Base-by-base conservation (phyloP, 1,140 invertebrate species). In the Zaprionus ornatus region DNA sequence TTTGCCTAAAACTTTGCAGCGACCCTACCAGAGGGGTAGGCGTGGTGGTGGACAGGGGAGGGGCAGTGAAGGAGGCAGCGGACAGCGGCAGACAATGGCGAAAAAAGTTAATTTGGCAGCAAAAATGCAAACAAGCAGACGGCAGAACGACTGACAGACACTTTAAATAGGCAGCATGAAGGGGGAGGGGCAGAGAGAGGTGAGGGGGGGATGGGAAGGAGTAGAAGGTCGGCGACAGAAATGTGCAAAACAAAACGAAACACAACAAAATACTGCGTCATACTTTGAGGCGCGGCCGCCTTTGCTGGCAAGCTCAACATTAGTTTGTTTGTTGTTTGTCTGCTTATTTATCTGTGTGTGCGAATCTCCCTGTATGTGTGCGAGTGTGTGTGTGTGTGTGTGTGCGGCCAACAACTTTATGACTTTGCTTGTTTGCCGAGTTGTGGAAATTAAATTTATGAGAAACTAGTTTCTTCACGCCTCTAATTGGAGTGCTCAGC, bases 61-160 rank as follows among this genome's bases (percentile, higher is more conserved):
- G 25, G 19, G 13, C 15, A 42, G 4, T 9, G 21, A 35, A 15
- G n/a, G 23, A 37, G 21, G 29, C 55, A 52, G 45, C 64, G 40
- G 40, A 70, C 17, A 42, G 35, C 21, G 21, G 59, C 57, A 85
- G 79, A 87, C 77, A 88, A 87, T 88, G 70, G 83, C 77, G 80
- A 87, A 87, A 87, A 87, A 88, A 88, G 80, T 88, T 88, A 88
- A 88, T 87, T 87, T 87, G 84, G 84, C 84, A 87, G 78, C 80
- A 67, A 80, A 88, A 88, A 88, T 83, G 77, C 84, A 88, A 87
- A 88, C 83, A 88, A 87, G 68, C 77, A 80, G 79, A 69, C 82
- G 71, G 79, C 66, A 61, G 50, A 55, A 54, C 40, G 32, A 25
- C 60, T 19, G 70, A 15, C 71, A 73, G 83, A 80, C 83, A 86